phyloP scores from a whole-genome alignment of 2,797 vertebrate species.

The Allobates femoralis region DNA sequence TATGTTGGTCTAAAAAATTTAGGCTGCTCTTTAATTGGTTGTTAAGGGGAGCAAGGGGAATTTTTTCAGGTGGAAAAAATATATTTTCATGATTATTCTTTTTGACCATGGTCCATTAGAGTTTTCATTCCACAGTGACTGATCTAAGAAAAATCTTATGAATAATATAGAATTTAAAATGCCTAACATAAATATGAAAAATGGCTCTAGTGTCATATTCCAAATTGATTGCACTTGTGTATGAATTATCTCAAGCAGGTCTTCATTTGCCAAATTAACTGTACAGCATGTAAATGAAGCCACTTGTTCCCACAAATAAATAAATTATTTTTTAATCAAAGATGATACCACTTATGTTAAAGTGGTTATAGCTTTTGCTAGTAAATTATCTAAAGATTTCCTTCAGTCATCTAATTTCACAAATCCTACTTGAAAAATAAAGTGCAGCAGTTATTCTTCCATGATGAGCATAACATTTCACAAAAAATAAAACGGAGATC shows the following conservation, averaged over 20 bases:
- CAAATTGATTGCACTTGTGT: slow-evolving; percentile 31
- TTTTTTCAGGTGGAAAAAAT: no score
- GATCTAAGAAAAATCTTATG: no score
- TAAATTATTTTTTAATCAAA: slow-evolving; percentile 35
- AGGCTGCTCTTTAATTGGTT: no score
- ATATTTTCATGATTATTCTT: no score
- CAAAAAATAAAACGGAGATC: background rate
- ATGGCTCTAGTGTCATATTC: background rate
- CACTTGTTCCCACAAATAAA: slow-evolving; percentile 34
- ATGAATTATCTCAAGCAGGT: slow-evolving; percentile 25
- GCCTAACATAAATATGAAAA: no score
- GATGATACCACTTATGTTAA: slow-evolving; percentile 1
- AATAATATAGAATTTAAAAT: no score
- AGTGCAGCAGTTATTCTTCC: background rate
- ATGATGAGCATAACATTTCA: slow-evolving; percentile 9
- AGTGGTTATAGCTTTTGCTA: background rate
- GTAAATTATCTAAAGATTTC: background rate
- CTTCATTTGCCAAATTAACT: slow-evolving; percentile 7
- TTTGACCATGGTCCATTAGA: no score
- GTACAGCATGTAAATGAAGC: slow-evolving; percentile 14
- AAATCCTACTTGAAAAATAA: slow-evolving; percentile 3
- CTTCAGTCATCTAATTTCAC: background rate
- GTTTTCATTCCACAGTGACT: no score
- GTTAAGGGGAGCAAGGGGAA: no score
- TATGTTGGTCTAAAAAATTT: no score